A percentile compares a stretch with the other conserved stretches of the same genome.
phyloP scores from a whole-genome alignment of 2,113 vertebrate species.

The Bagarius yarrelli region DNA sequence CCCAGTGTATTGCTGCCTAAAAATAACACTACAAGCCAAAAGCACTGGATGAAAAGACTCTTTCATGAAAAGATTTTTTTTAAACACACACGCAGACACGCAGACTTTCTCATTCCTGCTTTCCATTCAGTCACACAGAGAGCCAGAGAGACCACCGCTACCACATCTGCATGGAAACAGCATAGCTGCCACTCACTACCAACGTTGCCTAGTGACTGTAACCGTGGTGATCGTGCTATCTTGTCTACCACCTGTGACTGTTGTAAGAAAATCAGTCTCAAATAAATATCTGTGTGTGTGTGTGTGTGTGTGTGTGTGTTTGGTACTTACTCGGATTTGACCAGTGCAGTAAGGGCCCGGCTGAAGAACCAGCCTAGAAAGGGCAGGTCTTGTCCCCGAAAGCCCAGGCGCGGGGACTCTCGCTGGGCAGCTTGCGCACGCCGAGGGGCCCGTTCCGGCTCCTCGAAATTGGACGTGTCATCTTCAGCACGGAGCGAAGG shows the following conservation, averaged over 20 bases:
- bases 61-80: too few species aligned
- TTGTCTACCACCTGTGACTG: conserved; percentile 53
- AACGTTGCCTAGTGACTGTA: conserved; percentile 58
- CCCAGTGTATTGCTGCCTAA: conserved; percentile 32
- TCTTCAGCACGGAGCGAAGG: conserved; percentile 92
- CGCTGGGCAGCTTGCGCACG: conserved; percentile 80
- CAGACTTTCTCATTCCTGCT: not conserved
- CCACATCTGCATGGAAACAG: conserved; percentile 46
- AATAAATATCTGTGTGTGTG: not conserved
- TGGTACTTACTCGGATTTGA: conserved; percentile 91
- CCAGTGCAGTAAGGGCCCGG: conserved; percentile 84
- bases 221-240: conserved; percentile 45
- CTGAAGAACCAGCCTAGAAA: conserved; percentile 98
- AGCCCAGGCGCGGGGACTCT: conserved; percentile 85
- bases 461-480: conserved; percentile 99
- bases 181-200: conserved; percentile 45
- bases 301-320: conserved; percentile 11
- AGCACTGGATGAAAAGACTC: not conserved
- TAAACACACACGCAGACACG: conserved; percentile 7
- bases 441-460: conserved; percentile 87
- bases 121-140: not conserved
- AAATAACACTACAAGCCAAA: conserved; percentile 34
- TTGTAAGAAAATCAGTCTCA: not conserved
- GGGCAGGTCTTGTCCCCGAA: conserved; percentile 89
- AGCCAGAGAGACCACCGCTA: conserved; percentile 1